Evolutionary conservation across 2,113 vertebrate species (phyloP), one percentile per base, ranked within the genome.

Genomic region (Litocranius walleri): DNA sequence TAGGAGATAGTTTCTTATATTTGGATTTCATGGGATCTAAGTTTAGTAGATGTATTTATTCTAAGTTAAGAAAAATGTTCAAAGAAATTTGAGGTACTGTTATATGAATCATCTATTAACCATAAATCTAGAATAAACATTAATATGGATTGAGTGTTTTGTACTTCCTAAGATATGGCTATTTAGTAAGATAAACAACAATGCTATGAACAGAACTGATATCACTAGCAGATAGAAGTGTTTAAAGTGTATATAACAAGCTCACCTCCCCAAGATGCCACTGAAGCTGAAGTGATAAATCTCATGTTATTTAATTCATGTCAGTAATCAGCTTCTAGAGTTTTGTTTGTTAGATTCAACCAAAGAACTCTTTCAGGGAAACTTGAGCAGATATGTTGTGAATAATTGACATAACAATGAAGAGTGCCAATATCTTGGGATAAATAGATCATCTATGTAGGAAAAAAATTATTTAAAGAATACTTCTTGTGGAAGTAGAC

Each of bases 271-370:
- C 43, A 89, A 74, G 80, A 92, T 80, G 57, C 48, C 81, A 80
- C 45, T 90, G 54, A 90, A 86, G 30, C 30, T 92, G 57, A 95
- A 95, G 88, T 45, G 54, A 94, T 81, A 94, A 74, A 89, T 93
- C 45, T 52, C 14, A 45, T 57, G 52, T 45, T 89, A 56, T 94
- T 71, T 88, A 27, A 91, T 81, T 89, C 43, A 85, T 74, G 52
- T n/a, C 52, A 92, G 56, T 62, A 85, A 88, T 36, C 62, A 71
- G 36, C 15, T 96, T 89, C 40, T 88, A 82, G 84, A 92, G 12
- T 95, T 92, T 94, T 86, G 16, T 54, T 93, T 95, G 43, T 92
- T 89, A 92, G 71, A 87, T 19, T 96, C 25, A 92, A 19, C 29
- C 17, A 91, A 85, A 33, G 67, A 84, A 91, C 15, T 84, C 40